Percentiles rank a stretch among this genome's conserved stretches.
phyloP scores from a whole-genome alignment of 2,797 vertebrate species.

The Columba guinea region DNA sequence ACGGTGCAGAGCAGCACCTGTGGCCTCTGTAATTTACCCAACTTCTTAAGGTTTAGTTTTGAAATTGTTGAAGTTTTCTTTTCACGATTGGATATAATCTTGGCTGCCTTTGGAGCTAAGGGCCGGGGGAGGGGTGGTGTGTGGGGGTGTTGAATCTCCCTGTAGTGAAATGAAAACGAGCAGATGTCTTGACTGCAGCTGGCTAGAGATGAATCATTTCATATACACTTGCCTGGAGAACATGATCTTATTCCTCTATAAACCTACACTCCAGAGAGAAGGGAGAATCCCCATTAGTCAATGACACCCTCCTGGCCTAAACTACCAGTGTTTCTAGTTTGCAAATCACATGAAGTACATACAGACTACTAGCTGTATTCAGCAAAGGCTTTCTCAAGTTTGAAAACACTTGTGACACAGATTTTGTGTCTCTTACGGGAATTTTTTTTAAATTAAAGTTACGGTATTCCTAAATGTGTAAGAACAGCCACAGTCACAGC shows the following conservation, averaged over 20 bases:
- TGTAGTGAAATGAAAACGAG: constrained; percentile 57
- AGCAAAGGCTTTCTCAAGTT: background rate
- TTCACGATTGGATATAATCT: background rate
- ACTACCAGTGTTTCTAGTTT: constrained; percentile 18
- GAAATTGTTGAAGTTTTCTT: background rate
- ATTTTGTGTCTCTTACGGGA: background rate
- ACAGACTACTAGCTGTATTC: background rate
- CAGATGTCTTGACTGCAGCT: constrained; percentile 66
- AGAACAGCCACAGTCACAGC: background rate
- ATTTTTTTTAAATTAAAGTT: background rate
- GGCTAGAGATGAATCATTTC: constrained; percentile 58
- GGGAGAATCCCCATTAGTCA: constrained; percentile 56
- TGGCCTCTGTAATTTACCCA: background rate
- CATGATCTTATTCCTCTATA: constrained; percentile 44
- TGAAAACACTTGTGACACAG: background rate
- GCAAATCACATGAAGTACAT: background rate
- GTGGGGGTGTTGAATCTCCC: background rate
- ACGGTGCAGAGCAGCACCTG: background rate
- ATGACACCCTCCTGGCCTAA: constrained; percentile 32
- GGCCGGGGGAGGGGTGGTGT: background rate
- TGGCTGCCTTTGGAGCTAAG: constrained; percentile 14
- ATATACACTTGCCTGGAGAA: constrained; percentile 56
- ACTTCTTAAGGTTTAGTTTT: background rate
- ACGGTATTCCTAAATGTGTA: background rate
- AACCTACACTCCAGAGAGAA: constrained; percentile 42